Base-by-base conservation (phyloP, 2,888 invertebrate genomes). In the Halocaridina rubra region DNA sequence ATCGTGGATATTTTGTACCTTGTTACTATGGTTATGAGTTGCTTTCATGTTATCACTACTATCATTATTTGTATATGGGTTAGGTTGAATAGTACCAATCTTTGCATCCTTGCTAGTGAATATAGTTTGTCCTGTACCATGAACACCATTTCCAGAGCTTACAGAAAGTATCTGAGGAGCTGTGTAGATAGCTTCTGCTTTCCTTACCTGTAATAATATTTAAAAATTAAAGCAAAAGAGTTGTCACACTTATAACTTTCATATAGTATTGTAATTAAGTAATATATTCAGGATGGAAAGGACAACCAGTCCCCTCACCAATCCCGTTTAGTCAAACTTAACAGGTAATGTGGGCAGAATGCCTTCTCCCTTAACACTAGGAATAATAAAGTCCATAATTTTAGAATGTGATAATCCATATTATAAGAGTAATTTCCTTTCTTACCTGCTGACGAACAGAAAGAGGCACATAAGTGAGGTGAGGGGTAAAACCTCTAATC, bases 381-480 rank as follows among this genome's bases (percentile, higher is more conserved):
- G 22, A 19, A 74, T 46, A 19, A n/a, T 39, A 39, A 16, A n/a
- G 33, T 30, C 22, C 27, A 39, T 39, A 19, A 74, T 19, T 46
- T 27, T 46, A 22, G 32, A 7, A 39, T 74, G 32, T 19, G 10
- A 39, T 46, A 16, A 16, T 46, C 29, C 19, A 33, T 19, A 5
- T 19, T 46, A 33, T 32, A 16, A 16, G n/a, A 32, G 13, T 61
- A 61, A 19, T 10, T 10, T 19, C 10, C 24, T 27, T 32, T 32
- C 46, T 24, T 78, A 80, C 80, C 80, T 80, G 80, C 29, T 80
- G 80, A n/a, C 61, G 59, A n/a, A 72, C 32, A 16, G 72, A 72
- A 16, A 72, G 72, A 59, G 80, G 72, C 30, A 27, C 61, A 72
- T 80, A 61, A 13, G 72, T 22, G 19, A 27, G 71, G 19, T 19